These are phyloP conservation scores for Micromys minutus DNA, from an alignment of 2,113 vertebrate species.

Conservation along the genomic window DNA sequence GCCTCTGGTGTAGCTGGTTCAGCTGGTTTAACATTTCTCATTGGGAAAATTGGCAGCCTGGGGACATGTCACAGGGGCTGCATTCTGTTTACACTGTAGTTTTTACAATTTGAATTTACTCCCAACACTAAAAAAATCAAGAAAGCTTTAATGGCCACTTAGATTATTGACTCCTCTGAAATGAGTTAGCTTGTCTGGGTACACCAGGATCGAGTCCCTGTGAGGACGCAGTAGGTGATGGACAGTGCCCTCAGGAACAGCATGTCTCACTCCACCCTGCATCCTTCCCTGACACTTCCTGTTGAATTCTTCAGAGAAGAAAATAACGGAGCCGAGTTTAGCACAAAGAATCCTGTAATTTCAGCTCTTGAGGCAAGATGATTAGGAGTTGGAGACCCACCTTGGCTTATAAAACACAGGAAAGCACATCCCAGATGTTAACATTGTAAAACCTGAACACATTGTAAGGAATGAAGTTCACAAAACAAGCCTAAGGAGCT, in stretches of 20 bases:
- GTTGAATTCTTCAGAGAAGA: slow-evolving; percentile 10
- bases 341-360: neutral
- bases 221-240: neutral
- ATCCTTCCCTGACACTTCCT: slow-evolving; percentile 1
- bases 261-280: neutral
- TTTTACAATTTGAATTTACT: slow-evolving; percentile 63
- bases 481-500: neutral
- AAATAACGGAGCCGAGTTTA: neutral
- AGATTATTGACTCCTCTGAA: neutral
- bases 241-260: rapidly evolving
- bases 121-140: slow-evolving; percentile 58
- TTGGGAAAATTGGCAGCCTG: slow-evolving; percentile 52
- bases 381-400: neutral
- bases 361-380: neutral
- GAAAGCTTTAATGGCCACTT: neutral
- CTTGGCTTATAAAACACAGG: neutral
- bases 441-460: neutral
- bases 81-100: neutral
- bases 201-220: too few relatives aligned
- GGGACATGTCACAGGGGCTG: slow-evolving; percentile 6
- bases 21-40: slow-evolving; percentile 57
- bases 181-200: neutral
- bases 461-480: slow-evolving; percentile 21
- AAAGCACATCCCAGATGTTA: neutral
- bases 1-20: slow-evolving; percentile 14